Percentiles rank a stretch among this genome's conserved stretches.
Conservation (phyloP, 2,888 invertebrate genomes). For the Trachelus iudaicus region DNA sequence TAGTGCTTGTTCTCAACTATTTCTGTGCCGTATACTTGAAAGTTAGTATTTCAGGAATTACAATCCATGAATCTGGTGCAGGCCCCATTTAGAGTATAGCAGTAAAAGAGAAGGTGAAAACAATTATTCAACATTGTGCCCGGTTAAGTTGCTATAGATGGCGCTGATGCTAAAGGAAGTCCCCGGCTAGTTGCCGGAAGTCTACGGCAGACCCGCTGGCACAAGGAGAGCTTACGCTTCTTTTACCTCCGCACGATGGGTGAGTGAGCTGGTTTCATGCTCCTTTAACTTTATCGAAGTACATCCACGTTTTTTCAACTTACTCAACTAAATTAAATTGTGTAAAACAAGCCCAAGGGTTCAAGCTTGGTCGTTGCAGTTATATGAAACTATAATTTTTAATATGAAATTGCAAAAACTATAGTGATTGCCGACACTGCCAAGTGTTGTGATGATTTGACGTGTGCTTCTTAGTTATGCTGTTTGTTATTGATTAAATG, state of each 20-base stretch:
- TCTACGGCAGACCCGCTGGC: not conserved
- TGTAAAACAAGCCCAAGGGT: not conserved
- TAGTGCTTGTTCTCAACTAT: conserved; percentile 90
- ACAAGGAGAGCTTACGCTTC: conserved; percentile 31
- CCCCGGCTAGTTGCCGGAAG: not conserved
- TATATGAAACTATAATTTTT: conserved; percentile 9
- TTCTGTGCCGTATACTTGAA: conserved; percentile 98
- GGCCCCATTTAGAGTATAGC: no score
- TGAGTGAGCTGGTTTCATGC: conserved; percentile 40
- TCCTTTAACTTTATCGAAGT: conserved; percentile 40
- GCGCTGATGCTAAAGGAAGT: not conserved
- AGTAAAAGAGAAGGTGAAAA: no score
- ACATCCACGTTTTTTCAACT: conserved; percentile 35
- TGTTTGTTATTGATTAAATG: not conserved
- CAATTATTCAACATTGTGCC: conserved; percentile 83
- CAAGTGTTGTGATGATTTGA: conserved; percentile 16
- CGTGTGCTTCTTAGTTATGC: not conserved
- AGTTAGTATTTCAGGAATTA: conserved; percentile 95
- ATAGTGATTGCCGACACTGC: conserved; percentile 7
- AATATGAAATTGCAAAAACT: conserved; percentile 2
- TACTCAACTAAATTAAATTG: conserved; percentile 10
- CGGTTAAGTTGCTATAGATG: conserved; percentile 62
- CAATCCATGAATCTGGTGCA: conserved; percentile 79
- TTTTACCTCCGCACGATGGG: conserved; percentile 55
- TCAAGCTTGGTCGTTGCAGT: not conserved